phyloP scores from a whole-genome alignment of 2,888 invertebrate genomes.

The Coremacera marginata region DNA sequence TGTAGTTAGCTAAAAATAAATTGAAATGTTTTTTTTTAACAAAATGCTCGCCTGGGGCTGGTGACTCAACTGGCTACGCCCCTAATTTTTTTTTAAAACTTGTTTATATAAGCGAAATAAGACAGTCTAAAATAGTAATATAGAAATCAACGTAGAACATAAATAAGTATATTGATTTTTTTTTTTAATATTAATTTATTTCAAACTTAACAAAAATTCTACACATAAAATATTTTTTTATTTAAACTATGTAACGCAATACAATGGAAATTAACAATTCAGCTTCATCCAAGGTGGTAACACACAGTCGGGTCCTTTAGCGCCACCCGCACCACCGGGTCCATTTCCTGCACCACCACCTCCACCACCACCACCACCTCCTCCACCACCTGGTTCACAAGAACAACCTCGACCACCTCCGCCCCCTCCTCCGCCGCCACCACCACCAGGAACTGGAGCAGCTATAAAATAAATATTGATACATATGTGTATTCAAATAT shows the following conservation, averaged over 20 bases:
- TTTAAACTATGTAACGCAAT: neutral
- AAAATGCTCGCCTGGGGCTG: no score
- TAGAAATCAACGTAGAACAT: no score
- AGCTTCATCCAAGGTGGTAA: conserved; percentile 36
- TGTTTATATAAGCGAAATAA: no score
- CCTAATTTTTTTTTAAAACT: no score
- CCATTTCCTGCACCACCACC: conserved; percentile 37
- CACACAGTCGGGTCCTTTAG: conserved; percentile 37
- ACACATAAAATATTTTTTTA: no score
- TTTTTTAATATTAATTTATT: no score
- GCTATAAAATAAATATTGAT: conserved; percentile 10
- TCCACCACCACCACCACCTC: conserved; percentile 39
- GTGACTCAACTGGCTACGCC: no score
- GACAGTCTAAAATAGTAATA: no score
- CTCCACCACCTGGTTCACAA: conserved; percentile 31
- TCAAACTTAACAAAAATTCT: no score
- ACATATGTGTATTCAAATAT: neutral
- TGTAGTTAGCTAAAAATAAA: no score
- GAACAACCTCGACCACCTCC: conserved; percentile 31
- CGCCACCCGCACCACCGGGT: conserved; percentile 33
- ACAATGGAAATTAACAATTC: neutral
- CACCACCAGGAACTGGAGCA: conserved; percentile 30
- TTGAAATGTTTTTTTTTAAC: no score
- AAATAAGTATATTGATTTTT: no score
- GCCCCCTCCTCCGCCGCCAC: conserved; percentile 40